phyloP scores from a whole-genome alignment of 2,113 vertebrate species.

The Brachionichthys hirsutus region DNA sequence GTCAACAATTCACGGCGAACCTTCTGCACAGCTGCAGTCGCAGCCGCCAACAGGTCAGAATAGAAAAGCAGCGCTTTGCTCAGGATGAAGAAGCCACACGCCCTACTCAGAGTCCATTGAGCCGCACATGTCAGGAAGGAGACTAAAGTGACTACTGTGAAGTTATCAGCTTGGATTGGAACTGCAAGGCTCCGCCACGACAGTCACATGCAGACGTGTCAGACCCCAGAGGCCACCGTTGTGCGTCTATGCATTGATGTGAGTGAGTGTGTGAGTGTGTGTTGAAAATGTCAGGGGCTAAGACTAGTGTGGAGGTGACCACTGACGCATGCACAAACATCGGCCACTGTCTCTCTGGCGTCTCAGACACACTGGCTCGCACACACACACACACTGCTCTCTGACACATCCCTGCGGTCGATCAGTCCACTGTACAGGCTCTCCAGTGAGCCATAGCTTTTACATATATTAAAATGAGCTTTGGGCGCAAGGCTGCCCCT shows the following conservation, averaged over 20 bases:
- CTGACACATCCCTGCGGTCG: slow-evolving; percentile 72
- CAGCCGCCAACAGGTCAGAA: neutral
- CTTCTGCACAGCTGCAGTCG: neutral
- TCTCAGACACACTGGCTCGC: slow-evolving; percentile 15
- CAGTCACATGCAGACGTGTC: slow-evolving; percentile 50
- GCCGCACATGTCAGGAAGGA: slow-evolving; percentile 10
- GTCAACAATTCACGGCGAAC: neutral
- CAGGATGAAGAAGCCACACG: neutral
- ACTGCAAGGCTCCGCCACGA: slow-evolving; percentile 30
- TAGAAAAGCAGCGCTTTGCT: neutral
- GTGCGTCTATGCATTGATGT: slow-evolving; percentile 6
- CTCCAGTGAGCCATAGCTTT: slow-evolving; percentile 73
- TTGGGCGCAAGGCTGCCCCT: slow-evolving; percentile 57
- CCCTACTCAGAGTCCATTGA: slow-evolving; percentile 1
- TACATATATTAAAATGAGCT: slow-evolving; percentile 77
- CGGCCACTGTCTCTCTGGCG: slow-evolving; percentile 51
- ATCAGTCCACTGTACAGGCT: slow-evolving; percentile 68
- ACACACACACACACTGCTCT: slow-evolving; percentile 26
- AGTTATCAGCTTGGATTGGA: slow-evolving; percentile 13
- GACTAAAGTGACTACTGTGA: slow-evolving; percentile 11
- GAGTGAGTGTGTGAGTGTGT: slow-evolving; percentile 17
- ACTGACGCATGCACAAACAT: slow-evolving; percentile 66
- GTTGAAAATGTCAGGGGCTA: slow-evolving; percentile 42
- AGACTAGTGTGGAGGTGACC: slow-evolving; percentile 43
- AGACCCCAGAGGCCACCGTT: slow-evolving; percentile 13